phyloP scores from a whole-genome alignment of 2,888 invertebrate species.

The Rhaphigaster nebulosa region DNA sequence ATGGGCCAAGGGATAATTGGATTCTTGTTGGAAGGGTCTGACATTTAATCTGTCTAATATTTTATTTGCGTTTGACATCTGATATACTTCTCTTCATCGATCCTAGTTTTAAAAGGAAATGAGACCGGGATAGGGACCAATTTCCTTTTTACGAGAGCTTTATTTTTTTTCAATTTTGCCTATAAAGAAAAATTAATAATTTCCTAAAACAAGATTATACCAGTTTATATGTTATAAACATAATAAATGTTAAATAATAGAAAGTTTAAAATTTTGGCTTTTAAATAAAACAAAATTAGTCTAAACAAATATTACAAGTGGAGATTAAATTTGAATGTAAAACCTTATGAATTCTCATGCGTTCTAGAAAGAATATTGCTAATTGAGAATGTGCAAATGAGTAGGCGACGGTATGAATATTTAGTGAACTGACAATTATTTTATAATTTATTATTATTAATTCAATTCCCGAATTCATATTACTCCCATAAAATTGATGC shows the following conservation, averaged over 20 bases:
- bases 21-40: not conserved
- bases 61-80: conserved; percentile 31
- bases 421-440: no score
- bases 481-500: no score
- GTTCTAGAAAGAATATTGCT: no score
- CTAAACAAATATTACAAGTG: no score
- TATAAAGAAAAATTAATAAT: not conserved
- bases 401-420: no score
- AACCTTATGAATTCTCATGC: no score
- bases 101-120: not conserved
- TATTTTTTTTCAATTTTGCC: not conserved
- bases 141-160: not conserved
- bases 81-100: conserved; percentile 13
- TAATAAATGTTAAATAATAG: not conserved
- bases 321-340: no score
- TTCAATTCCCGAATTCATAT: no score
- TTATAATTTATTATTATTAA: no score
- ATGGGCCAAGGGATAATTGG: not conserved
- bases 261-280: no score
- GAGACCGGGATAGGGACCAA: not conserved
- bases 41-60: conserved; percentile 37
- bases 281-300: no score
- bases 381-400: no score
- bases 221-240: not conserved
- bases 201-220: not conserved